A percentile compares a stretch with the other conserved stretches of the same genome.
Conservation (phyloP, 2,888 invertebrate species). For the Rotaria socialis region DNA sequence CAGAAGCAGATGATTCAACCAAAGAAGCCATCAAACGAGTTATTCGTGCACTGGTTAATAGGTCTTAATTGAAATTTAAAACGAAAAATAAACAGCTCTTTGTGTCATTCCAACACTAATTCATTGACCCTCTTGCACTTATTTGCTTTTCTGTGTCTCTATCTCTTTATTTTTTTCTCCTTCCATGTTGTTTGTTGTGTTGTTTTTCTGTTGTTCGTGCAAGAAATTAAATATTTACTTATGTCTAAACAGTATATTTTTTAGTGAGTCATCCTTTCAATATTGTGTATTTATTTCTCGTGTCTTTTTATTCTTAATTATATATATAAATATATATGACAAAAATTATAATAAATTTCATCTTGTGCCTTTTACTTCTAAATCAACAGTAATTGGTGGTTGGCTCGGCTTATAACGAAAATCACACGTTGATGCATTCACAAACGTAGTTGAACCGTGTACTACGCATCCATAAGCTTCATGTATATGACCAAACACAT, state of each 20-base stretch:
- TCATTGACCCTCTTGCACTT: neutral
- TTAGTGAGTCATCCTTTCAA: neutral
- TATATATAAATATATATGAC: neutral
- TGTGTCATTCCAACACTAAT: neutral
- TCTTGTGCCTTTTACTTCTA: neutral
- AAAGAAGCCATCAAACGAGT: neutral
- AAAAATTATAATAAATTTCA: neutral
- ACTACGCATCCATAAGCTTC: slow-evolving; percentile 65
- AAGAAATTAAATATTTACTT: neutral
- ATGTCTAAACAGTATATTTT: neutral
- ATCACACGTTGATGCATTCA: slow-evolving; percentile 1
- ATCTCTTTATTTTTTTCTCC: neutral
- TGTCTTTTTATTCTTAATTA: slow-evolving; percentile 11
- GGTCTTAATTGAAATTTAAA: neutral
- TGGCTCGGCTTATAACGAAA: neutral
- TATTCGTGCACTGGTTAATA: neutral
- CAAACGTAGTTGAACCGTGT: neutral
- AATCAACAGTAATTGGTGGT: neutral
- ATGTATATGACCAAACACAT: slow-evolving; percentile 81
- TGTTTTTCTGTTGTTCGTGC: neutral
- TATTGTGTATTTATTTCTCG: neutral
- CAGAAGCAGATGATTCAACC: neutral
- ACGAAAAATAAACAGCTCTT: neutral
- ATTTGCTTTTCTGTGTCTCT: neutral
- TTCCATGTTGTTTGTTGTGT: slow-evolving; percentile 12